Conservation (phyloP, 1,140 invertebrate species). For the Bombyx mori region ASM3026992v2 NC_085114.1:12169001-12169500, state of each 20-base stretch:
- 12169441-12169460: no score
- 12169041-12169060: conserved; percentile 1
- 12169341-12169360: no score
- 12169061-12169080: conserved; percentile 47
- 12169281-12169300: conserved; percentile 51
- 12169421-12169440: no score
- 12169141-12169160: no score
- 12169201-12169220: conserved; percentile 22
- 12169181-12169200: neutral
- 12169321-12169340: conserved; percentile 26
- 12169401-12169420: no score
- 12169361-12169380: no score
- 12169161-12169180: no score
- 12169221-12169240: conserved; percentile 43
- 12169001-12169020: no score
- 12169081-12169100: conserved; percentile 34
- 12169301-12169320: conserved; percentile 23
- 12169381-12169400: no score
- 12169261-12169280: conserved; percentile 32
- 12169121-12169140: no score
- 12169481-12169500: no score
- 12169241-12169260: conserved; percentile 38
- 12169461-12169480: no score
- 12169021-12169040: conserved; percentile 1
- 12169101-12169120: conserved; percentile 47